These are phyloP conservation scores for Tachysurus fulvidraco DNA, from an alignment of 2,113 vertebrate genomes.

Conservation along the genomic window DNA sequence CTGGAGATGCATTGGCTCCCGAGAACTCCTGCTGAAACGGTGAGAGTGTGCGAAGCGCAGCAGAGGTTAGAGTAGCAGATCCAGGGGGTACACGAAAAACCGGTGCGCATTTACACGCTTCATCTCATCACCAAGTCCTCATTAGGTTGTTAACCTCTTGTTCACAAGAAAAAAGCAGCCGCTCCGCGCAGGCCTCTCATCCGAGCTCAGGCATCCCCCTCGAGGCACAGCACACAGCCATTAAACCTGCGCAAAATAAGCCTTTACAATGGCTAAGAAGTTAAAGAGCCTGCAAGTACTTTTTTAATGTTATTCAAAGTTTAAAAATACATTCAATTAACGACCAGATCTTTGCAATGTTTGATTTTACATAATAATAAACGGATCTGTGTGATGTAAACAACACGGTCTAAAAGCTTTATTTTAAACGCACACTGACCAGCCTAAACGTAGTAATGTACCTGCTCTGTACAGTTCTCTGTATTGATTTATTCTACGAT, in stretches of 20 bases:
- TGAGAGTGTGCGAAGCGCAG: constrained; percentile 71
- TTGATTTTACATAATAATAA: neutral
- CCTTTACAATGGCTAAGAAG: constrained; percentile 49
- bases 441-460: neutral
- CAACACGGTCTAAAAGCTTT: neutral
- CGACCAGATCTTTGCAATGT: neutral
- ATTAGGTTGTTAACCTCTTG: constrained; percentile 86
- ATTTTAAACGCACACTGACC: neutral
- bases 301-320: neutral
- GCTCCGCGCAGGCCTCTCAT: constrained; percentile 70
- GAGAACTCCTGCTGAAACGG: constrained; percentile 76
- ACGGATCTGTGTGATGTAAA: neutral
- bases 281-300: neutral
- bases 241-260: constrained; percentile 62
- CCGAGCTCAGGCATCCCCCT: constrained; percentile 77
- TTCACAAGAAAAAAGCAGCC: constrained; percentile 77
- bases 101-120: constrained; percentile 83
- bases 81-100: constrained; percentile 69
- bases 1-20: constrained; percentile 74
- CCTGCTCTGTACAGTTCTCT: neutral
- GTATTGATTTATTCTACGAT: neutral
- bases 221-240: constrained; percentile 74
- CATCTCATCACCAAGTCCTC: constrained; percentile 79
- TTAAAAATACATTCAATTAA: neutral
- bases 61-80: constrained; percentile 87